phyloP scores from a whole-genome alignment of 2,888 invertebrate species.

The Linhomoeus sp. region DNA sequence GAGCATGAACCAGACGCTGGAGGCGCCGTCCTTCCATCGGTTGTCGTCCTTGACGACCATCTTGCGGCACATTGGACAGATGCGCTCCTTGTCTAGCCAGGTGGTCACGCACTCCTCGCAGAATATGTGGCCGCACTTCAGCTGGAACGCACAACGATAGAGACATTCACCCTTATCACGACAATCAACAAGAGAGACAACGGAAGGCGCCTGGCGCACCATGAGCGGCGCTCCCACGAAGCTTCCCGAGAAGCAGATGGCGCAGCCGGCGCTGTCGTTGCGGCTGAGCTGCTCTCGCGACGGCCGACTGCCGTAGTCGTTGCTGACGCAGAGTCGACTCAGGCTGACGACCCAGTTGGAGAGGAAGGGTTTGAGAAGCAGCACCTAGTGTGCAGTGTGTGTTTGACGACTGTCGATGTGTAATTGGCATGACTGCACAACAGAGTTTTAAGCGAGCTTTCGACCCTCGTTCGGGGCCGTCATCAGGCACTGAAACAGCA shows the following conservation, averaged over 20 bases:
- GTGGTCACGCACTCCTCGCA: conserved; percentile 77
- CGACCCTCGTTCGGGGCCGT: no score
- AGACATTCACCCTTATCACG: no score
- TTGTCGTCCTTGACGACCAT: conserved; percentile 34
- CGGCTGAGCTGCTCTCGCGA: neutral
- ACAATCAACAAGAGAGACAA: neutral
- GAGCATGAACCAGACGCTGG: conserved; percentile 7
- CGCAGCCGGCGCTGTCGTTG: no score
- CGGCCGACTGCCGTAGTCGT: neutral
- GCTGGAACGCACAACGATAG: neutral
- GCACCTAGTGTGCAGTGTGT: no score
- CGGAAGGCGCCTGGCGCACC: neutral
- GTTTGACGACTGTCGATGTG: no score
- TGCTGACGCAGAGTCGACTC: neutral
- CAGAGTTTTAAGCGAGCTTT: no score
- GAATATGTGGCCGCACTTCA: conserved; percentile 48
- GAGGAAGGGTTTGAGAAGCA: neutral
- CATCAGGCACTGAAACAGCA: no score
- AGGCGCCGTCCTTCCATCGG: conserved; percentile 28
- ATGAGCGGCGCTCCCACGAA: conserved; percentile 13
- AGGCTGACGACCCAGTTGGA: no score
- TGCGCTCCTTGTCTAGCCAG: conserved; percentile 67
- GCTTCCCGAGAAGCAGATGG: conserved; percentile 4
- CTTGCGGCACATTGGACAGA: conserved; percentile 76
- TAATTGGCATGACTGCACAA: no score